Evolutionary conservation across 2,888 invertebrate species (phyloP).

Genomic region (Lycocerus yunnanus): DNA sequence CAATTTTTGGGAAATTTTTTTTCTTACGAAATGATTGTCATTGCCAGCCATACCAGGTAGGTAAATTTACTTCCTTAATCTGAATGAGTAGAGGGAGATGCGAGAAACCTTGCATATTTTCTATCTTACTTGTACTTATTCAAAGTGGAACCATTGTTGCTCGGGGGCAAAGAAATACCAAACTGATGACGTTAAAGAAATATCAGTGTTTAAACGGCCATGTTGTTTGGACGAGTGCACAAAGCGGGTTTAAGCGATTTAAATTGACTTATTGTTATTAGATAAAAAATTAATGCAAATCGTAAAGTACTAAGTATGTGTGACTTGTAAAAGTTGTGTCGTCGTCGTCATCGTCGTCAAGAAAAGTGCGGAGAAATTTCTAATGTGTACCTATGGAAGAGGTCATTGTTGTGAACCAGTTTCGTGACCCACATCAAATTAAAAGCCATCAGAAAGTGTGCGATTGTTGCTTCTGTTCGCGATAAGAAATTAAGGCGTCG

Average conservation of each 20-base stretch:
- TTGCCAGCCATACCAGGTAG: not conserved
- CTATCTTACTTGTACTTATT: not conserved
- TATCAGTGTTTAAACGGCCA: constrained; percentile 10
- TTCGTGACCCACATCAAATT: constrained; percentile 52
- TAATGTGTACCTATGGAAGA: constrained; percentile 8
- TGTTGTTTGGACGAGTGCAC: constrained; percentile 20
- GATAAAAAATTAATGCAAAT: not conserved
- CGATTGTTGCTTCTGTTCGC: constrained; percentile 35
- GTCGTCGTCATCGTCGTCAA: not conserved
- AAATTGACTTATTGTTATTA: not conserved
- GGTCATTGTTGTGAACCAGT: constrained; percentile 36
- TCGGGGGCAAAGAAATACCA: not conserved
- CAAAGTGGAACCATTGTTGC: not conserved
- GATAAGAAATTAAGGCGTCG: constrained; percentile 38
- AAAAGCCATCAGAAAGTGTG: constrained; percentile 44
- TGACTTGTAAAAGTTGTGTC: not conserved
- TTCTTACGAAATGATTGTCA: not conserved
- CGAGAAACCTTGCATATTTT: not conserved
- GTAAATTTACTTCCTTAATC: not conserved
- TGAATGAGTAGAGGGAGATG: not conserved
- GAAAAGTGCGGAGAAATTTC: constrained; percentile 15
- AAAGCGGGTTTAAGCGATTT: constrained; percentile 21
- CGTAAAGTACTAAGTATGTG: not conserved
- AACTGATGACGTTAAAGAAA: not conserved
- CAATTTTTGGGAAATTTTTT: not conserved